Conservation (phyloP, 2,113 vertebrate species). For the Glaucidium brasilianum region DNA sequence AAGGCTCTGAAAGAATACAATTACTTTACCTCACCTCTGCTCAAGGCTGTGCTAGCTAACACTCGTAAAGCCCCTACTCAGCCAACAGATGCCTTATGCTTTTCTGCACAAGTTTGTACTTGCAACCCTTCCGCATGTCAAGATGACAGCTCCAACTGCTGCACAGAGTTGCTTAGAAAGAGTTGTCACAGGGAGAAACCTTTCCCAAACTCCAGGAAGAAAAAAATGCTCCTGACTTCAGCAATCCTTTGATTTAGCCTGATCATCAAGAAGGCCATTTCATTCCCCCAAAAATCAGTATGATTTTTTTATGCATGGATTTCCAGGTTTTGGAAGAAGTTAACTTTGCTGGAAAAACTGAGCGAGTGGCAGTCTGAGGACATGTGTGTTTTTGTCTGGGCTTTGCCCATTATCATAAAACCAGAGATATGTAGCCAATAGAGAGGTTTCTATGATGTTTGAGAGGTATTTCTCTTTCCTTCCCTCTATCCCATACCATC, state of each 20-base stretch:
- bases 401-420: neutral
- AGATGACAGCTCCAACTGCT: neutral
- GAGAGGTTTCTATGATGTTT: neutral
- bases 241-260: neutral
- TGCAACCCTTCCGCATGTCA: neutral
- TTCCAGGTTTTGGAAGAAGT: neutral
- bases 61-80: neutral
- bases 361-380: neutral
- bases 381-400: accelerated
- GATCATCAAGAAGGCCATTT: neutral
- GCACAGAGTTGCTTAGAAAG: neutral
- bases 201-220: neutral
- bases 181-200: neutral
- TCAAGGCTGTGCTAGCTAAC: neutral
- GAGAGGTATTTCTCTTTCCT: neutral
- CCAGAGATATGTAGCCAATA: neutral
- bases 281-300: neutral
- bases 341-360: neutral
- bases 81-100: neutral
- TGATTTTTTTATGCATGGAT: neutral
- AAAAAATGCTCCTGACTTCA: neutral
- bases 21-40: neutral
- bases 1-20: neutral
- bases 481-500: neutral
- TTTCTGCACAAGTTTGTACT: neutral